Conservation (phyloP, 2,113 vertebrate species). For the Ivindomyrus marchei region DNA sequence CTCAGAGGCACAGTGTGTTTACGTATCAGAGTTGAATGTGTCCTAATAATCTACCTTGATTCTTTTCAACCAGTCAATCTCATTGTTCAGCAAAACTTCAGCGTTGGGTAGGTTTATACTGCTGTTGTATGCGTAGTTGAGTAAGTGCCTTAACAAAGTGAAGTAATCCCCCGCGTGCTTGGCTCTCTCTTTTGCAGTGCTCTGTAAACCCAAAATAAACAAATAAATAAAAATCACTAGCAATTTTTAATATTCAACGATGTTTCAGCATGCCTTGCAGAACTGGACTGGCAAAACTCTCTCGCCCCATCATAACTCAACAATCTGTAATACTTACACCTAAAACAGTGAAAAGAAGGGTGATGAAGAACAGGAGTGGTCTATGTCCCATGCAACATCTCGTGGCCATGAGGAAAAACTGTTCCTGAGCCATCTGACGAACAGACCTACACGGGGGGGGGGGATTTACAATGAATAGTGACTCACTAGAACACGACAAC, state of each 20-base stretch:
- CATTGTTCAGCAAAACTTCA: constrained; percentile 98
- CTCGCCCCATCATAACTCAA: background rate
- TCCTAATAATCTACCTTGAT: constrained; percentile 75
- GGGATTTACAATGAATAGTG: background rate
- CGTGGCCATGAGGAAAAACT: constrained; percentile 98
- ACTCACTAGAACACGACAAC: background rate
- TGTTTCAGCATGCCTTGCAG: background rate
- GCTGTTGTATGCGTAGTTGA: constrained; percentile 98
- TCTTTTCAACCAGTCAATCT: constrained; percentile 98
- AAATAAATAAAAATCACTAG: background rate
- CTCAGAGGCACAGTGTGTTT: background rate
- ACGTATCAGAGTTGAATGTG: background rate
- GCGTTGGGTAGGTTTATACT: constrained; percentile 98
- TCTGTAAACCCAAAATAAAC: constrained; percentile 55
- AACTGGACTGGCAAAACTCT: background rate
- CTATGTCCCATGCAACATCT: constrained; percentile 98
- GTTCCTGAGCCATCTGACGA: constrained; percentile 97
- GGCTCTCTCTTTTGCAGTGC: constrained; percentile 92
- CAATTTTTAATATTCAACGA: background rate
- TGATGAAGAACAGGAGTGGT: constrained; percentile 97
- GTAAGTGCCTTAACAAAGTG: constrained; percentile 86
- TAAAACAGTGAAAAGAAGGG: constrained; percentile 92
- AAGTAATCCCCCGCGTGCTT: constrained; percentile 98
- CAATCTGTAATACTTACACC: constrained; percentile 66
- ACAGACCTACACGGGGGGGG: constrained; percentile 72